Evolutionary conservation across 2,888 invertebrate genomes (phyloP).

Genomic region (Nipponacmea schrenckii): DNA sequence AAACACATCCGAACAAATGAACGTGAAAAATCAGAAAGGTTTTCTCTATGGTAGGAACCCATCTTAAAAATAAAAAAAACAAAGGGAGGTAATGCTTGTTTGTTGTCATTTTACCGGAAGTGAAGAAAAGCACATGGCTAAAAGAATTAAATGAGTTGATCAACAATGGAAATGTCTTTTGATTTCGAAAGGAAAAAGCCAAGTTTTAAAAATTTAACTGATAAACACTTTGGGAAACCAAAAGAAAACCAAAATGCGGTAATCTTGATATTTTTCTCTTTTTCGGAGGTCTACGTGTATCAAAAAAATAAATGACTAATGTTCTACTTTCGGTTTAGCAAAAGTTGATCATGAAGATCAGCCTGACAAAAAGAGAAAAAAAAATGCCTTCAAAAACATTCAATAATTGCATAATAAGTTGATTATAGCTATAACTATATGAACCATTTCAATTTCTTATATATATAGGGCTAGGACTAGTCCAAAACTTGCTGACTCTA

Average conservation of each 20-base stretch:
- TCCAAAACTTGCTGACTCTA: no score
- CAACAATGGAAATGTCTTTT: neutral
- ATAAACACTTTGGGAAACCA: constrained; percentile 27
- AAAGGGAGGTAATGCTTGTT: no score
- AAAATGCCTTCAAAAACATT: no score
- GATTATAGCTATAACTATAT: no score
- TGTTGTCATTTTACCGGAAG: constrained; percentile 2
- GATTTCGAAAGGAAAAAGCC: constrained; percentile 15
- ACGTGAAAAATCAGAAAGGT: no score
- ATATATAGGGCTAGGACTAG: no score
- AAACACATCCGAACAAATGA: no score
- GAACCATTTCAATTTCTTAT: neutral
- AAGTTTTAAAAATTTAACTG: constrained; percentile 25
- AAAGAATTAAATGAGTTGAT: neutral
- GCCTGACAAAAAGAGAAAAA: no score
- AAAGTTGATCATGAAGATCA: neutral
- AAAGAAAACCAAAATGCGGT: constrained; percentile 33
- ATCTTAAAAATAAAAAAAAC: no score
- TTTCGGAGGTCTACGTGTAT: neutral
- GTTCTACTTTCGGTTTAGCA: neutral
- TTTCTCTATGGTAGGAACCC: no score
- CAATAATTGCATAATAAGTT: no score
- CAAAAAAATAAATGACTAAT: no score
- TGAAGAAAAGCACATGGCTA: neutral
- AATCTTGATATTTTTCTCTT: constrained; percentile 6